Evolutionary conservation across 1,140 invertebrate species (phyloP), one percentile per base, ranked within the genome.

Genomic region (Rhopalosiphum maidis): DNA sequence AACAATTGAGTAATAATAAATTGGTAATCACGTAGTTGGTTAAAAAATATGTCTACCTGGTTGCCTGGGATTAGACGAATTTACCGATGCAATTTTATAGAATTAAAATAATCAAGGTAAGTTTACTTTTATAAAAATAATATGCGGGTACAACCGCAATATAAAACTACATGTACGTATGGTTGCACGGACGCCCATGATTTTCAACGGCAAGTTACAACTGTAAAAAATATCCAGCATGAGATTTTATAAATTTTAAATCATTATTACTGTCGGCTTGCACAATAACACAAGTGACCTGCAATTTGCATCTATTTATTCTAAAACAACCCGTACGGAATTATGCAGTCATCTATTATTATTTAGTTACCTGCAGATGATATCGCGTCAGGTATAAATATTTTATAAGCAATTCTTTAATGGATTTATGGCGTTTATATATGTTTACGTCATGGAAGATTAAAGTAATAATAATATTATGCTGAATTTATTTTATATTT

Each of bases 321-420:
- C 30, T 18, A 6, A 77, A 77, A 77, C 60, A n/a, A n/a, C n/a
- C n/a, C 60, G 60, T 18, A n/a, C 2, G 60, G 60, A 77, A n/a
- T 77, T 77, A 77, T n/a, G 18, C 15, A 15, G n/a, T 77, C n/a
- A 77, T 77, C 60, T 21, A 77, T 68, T 68, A 68, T 68, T 68
- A 68, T 77, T 11, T 77, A 77, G 60, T 77, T 77, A 77, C 60
- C 60, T 77, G 60, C 60, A 77, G 60, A 77, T 77, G 30, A 77
- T 15, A 18, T 77, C 60, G 60, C n/a, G 23, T 83, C 77, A 37
- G 35, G 15, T 83, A 83, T 83, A 83, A 83, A 83, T 83, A 83
- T 83, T 83, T 83, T 37, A 35, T 37, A 83, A 83, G 77, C 35
- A 83, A 83, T 83, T 83, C 77, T 83, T 35, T 83, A 83, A 83